phyloP scores from a whole-genome alignment of 2,888 invertebrate species.

The Labia minor region DNA sequence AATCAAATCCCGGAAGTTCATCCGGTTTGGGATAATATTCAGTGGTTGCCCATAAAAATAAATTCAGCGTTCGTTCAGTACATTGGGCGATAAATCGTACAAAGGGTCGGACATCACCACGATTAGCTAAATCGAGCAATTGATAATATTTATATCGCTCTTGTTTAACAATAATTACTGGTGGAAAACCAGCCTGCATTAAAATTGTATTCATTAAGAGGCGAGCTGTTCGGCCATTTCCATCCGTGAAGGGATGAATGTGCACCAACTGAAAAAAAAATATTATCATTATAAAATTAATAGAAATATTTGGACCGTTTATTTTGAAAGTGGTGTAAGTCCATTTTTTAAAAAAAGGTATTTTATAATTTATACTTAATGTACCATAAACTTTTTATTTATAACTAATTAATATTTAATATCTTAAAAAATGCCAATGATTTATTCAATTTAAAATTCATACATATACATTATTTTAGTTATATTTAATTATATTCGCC shows the following conservation, averaged over 20 bases:
- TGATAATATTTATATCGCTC: slow-evolving; percentile 72
- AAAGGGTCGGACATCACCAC: slow-evolving; percentile 91
- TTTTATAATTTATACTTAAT: too few relatives aligned
- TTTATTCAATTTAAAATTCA: too few relatives aligned
- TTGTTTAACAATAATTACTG: slow-evolving; percentile 85
- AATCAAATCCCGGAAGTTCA: background rate
- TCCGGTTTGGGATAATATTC: slow-evolving; percentile 40
- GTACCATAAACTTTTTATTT: too few relatives aligned
- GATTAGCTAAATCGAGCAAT: slow-evolving; percentile 79
- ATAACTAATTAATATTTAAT: too few relatives aligned
- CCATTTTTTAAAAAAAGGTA: too few relatives aligned
- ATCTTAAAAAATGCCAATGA: too few relatives aligned
- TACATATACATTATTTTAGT: too few relatives aligned
- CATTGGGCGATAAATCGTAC: slow-evolving; percentile 90
- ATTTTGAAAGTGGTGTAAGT: too few relatives aligned
- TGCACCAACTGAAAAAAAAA: slow-evolving; percentile 54
- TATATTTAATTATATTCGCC: too few relatives aligned
- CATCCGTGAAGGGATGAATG: slow-evolving; percentile 94
- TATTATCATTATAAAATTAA: too few relatives aligned
- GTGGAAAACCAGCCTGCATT: slow-evolving; percentile 92
- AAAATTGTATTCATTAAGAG: slow-evolving; percentile 91
- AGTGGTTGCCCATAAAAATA: slow-evolving; percentile 74
- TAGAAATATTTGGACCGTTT: too few relatives aligned
- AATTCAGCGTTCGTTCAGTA: slow-evolving; percentile 77
- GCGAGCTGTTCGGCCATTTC: slow-evolving; percentile 91